These are phyloP conservation scores for Sarcophaga peregrina DNA, from an alignment of 1,140 invertebrate species.

Conservation along the genomic window DNA sequence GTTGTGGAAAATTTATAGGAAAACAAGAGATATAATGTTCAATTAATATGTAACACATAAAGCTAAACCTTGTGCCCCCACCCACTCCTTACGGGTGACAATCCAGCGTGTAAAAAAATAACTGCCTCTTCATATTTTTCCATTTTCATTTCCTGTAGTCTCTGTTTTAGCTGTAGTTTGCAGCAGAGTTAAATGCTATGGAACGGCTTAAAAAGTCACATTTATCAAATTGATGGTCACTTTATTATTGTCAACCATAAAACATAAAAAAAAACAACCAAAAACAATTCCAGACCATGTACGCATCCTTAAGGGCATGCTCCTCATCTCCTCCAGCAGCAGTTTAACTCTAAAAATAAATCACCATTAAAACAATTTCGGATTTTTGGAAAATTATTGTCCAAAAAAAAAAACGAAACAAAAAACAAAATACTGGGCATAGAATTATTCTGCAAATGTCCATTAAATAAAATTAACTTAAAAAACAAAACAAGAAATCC, in stretches of 20 bases:
- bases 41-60: constrained; percentile 12
- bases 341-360: constrained; percentile 32
- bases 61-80: neutral
- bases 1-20: neutral
- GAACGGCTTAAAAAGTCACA: constrained; percentile 36
- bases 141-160: neutral
- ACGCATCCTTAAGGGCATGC: neutral
- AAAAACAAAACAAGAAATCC: constrained; percentile 19
- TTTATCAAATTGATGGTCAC: constrained; percentile 40
- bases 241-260: constrained; percentile 37
- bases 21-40: constrained; percentile 4
- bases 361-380: constrained; percentile 32
- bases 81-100: neutral
- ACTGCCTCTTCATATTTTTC: neutral
- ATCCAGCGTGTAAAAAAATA: constrained; percentile 5
- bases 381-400: constrained; percentile 17
- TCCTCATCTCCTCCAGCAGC: neutral
- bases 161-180: neutral
- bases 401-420: neutral
- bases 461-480: constrained; percentile 38
- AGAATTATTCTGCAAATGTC: constrained; percentile 12
- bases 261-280: neutral
- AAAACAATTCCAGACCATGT: too few relatives aligned
- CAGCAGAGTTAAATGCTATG: neutral
- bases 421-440: too few relatives aligned